Percentiles rank a stretch among this genome's conserved stretches.
These are phyloP conservation scores for Carassius auratus DNA, from an alignment of 2,113 vertebrate genomes.

Conservation along the genomic window DNA sequence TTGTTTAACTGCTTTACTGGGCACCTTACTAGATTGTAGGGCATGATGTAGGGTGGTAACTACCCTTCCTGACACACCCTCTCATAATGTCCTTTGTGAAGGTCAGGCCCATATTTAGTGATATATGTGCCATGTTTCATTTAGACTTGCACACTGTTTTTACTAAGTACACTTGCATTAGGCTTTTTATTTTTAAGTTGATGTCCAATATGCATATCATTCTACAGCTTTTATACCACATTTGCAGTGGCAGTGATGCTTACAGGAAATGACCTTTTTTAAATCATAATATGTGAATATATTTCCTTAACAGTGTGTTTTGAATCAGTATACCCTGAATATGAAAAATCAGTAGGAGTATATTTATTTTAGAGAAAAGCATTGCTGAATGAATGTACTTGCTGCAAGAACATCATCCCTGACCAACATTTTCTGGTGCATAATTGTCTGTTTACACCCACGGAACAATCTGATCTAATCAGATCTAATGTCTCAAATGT, in stretches of 20 bases:
- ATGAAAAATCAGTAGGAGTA: background rate
- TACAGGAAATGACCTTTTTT: background rate
- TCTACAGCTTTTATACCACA: background rate
- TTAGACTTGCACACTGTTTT: background rate
- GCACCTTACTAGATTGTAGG: background rate
- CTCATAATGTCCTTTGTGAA: conserved; percentile 6
- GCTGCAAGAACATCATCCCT: background rate
- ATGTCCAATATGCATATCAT: background rate
- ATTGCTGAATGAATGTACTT: background rate
- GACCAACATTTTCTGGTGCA: background rate
- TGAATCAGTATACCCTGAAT: background rate
- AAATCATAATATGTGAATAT: background rate
- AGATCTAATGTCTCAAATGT: background rate
- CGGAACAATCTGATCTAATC: background rate
- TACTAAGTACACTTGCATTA: background rate
- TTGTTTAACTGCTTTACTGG: background rate
- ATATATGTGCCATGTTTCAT: background rate
- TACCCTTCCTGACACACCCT: background rate
- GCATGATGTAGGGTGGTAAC: background rate
- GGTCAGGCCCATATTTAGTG: background rate
- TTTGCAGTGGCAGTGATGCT: background rate
- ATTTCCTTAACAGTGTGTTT: background rate
- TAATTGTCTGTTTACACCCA: background rate
- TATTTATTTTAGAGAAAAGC: background rate
- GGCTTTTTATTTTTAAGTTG: background rate